Evolutionary conservation across 2,797 vertebrate species (phyloP), one percentile per base, ranked within the genome.

Genomic region (Pantherophis alleghaniensis): DNA sequence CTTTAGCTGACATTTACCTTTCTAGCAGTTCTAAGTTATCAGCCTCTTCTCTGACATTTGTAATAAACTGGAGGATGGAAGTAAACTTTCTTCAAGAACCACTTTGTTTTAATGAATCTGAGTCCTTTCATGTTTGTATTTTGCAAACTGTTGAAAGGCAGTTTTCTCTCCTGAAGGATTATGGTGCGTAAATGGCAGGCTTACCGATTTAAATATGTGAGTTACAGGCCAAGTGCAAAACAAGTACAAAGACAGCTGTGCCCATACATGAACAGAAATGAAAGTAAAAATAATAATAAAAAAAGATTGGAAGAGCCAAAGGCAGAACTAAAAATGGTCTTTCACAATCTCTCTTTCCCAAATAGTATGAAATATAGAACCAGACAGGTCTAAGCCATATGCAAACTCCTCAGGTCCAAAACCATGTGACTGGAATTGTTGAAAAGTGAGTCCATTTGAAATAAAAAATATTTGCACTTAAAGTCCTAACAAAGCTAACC

Each of bases 1-100:
- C 87, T 91, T 89, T 42, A 93, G 51, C 57, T 91, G 93, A 91
- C 93, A 93, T 93, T 93, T 93, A 93, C 87, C 24, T 91, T 93
- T 91, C 69, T 37, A 89, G 93, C 47, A 93, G 37, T 89, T 89
- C 59, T 63, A 91, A 91, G 87, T 91, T 69, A 89, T 66, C 93
- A 86, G 56, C 59, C 69, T 89, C 47, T 74, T 93, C 16, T 88
- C 47, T 93, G 90, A 87, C 93, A 91, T 93, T 93, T 91, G 87
- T 86, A 93, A 91, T 74, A 93, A 91, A 91, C 63, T 37, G 22
- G 55, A 63, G 32, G 26, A 69, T 69, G 26, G 83, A 93, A 86
- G 87, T 86, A 93, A 91, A 91, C 57, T 89, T 91, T 89, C 63
- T 89, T 93, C 86, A 83, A 86, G 83, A 90, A 90, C 89, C 32